phyloP scores from a whole-genome alignment of 2,113 vertebrate species.

The Amphilophus citrinellus region DNA sequence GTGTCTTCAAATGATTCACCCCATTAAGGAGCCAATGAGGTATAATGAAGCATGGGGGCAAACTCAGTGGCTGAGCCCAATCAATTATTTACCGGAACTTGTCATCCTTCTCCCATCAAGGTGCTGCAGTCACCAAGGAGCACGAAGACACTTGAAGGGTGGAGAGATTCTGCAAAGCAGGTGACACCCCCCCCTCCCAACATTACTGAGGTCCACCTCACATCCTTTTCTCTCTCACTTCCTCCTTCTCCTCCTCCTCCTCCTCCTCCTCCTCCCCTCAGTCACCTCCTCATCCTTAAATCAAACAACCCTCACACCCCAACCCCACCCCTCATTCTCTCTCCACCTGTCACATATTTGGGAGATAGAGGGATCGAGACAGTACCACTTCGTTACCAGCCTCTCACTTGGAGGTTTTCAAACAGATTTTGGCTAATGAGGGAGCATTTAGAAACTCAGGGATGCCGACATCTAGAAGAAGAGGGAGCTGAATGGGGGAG shows the following conservation, averaged over 20 bases:
- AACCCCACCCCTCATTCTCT: constrained; percentile 46
- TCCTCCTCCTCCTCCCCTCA: background rate
- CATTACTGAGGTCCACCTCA: constrained; percentile 66
- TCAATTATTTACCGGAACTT: constrained; percentile 83
- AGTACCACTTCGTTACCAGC: constrained; percentile 77
- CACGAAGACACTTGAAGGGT: constrained; percentile 77
- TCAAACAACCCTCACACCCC: constrained; percentile 60
- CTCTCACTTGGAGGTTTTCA: constrained; percentile 85
- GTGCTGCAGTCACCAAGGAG: constrained; percentile 52
- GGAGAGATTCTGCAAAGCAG: constrained; percentile 61
- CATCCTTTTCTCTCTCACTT: constrained; percentile 48
- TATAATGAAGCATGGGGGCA: constrained; percentile 76
- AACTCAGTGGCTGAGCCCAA: constrained; percentile 64
- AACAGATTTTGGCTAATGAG: constrained; percentile 99
- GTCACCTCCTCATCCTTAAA: constrained; percentile 63
- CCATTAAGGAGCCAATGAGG: constrained; percentile 79
- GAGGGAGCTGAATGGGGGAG: constrained; percentile 34
- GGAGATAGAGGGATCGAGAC: constrained; percentile 72
- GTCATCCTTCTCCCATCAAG: constrained; percentile 72
- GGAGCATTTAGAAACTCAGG: constrained; percentile 89
- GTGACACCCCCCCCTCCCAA: constrained; percentile 63
- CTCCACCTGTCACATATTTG: constrained; percentile 78
- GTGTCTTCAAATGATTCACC: constrained; percentile 66
- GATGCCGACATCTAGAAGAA: constrained; percentile 85
- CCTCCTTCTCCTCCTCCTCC: background rate